phyloP scores from a whole-genome alignment of 2,888 invertebrate genomes.

The Parelbella ahira region DNA sequence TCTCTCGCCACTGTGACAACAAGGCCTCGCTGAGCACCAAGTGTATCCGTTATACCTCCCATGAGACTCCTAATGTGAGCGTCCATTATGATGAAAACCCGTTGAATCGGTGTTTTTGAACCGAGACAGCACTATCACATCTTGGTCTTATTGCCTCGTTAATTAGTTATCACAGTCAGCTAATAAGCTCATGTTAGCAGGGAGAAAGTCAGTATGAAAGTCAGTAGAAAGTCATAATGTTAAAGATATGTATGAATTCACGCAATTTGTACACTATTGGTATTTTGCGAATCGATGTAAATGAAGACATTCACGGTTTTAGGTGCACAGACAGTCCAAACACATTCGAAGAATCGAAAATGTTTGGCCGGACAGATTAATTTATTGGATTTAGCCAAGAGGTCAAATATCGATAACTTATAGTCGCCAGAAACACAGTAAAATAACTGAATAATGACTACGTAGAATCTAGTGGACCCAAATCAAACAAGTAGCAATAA shows the following conservation, averaged over 20 bases:
- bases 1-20: constrained; percentile 23
- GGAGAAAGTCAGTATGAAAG: constrained; percentile 14
- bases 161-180: constrained; percentile 4
- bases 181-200: background rate
- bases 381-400: no score
- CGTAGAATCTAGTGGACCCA: no score
- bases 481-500: no score
- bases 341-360: no score
- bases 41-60: constrained; percentile 21
- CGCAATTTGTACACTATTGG: background rate
- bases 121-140: constrained; percentile 8
- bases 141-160: background rate
- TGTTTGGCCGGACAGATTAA: no score
- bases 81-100: constrained; percentile 12
- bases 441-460: no score
- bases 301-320: no score
- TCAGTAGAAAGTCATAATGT: constrained; percentile 11
- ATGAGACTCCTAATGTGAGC: constrained; percentile 24
- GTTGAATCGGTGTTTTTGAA: constrained; percentile 11
- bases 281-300: no score
- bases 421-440: no score
- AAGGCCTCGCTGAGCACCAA: constrained; percentile 17
- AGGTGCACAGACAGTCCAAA: no score
- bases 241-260: background rate
- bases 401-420: no score